Conservation (phyloP, 2,888 invertebrate species). For the Agonopterix heracliana region DNA sequence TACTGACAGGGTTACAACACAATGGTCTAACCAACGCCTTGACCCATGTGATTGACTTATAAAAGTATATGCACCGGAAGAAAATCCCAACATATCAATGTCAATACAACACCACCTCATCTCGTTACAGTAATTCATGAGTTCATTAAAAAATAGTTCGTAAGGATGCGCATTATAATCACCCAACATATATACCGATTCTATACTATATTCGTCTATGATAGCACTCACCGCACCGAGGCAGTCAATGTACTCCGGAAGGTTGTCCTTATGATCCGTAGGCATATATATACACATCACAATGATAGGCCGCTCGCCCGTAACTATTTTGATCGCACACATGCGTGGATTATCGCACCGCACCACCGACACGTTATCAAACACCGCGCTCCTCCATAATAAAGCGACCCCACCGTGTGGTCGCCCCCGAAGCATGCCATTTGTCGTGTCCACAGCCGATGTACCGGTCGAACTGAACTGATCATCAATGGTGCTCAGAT, state of each 20-base stretch:
- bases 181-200: slow-evolving; percentile 4
- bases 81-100: neutral
- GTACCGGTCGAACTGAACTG: slow-evolving; percentile 3
- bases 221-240: slow-evolving; percentile 14
- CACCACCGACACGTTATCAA: slow-evolving; percentile 12
- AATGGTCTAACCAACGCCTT: neutral
- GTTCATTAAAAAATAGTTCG: slow-evolving; percentile 3
- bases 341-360: slow-evolving; percentile 10
- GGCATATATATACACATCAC: slow-evolving; percentile 19
- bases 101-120: slow-evolving; percentile 5
- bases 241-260: slow-evolving; percentile 14
- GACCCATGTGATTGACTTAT: neutral
- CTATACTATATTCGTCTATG: neutral
- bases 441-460: slow-evolving; percentile 11
- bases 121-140: slow-evolving; percentile 1
- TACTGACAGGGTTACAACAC: neutral
- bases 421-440: slow-evolving; percentile 11
- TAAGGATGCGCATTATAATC: slow-evolving; percentile 8
- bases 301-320: slow-evolving; percentile 2
- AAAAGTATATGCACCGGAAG: neutral
- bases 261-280: slow-evolving; percentile 6
- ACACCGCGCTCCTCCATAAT: slow-evolving; percentile 9
- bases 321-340: slow-evolving; percentile 9
- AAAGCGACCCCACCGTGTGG: slow-evolving; percentile 17
- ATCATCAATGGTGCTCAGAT: slow-evolving; percentile 3